A percentile compares a stretch with the other conserved stretches of the same genome.
Evolutionary conservation across 2,888 invertebrate genomes (phyloP).

Genomic region (Drosophila monieri): DNA sequence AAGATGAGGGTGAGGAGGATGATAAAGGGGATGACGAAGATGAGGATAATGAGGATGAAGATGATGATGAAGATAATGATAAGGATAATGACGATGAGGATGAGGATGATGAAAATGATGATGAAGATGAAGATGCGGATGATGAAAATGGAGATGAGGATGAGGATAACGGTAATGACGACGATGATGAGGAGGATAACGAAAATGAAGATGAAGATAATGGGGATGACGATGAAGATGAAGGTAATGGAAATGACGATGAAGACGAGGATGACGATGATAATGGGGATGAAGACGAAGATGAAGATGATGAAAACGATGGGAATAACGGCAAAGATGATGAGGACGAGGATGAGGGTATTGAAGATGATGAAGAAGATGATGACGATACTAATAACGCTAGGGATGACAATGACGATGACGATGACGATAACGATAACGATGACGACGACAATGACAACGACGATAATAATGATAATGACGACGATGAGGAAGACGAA

Average conservation of each 20-base stretch:
- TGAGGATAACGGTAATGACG: slow-evolving; percentile 80
- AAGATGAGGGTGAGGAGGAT: slow-evolving; percentile 81
- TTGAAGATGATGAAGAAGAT: slow-evolving; percentile 73
- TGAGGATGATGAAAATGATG: slow-evolving; percentile 78
- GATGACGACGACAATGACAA: slow-evolving; percentile 83
- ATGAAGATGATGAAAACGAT: slow-evolving; percentile 84
- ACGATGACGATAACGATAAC: slow-evolving; percentile 68
- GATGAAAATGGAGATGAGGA: slow-evolving; percentile 45
- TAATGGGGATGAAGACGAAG: slow-evolving; percentile 72
- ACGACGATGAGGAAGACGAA: slow-evolving; percentile 82
- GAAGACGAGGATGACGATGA: slow-evolving; percentile 83
- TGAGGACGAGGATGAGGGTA: slow-evolving; percentile 81
- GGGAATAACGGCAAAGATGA: slow-evolving; percentile 83
- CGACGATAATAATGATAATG: slow-evolving; percentile 83
- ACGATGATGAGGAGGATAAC: slow-evolving; percentile 82
- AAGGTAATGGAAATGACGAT: slow-evolving; percentile 83
- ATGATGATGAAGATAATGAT: slow-evolving; percentile 80
- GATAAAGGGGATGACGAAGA: slow-evolving; percentile 85
- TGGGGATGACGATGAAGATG: slow-evolving; percentile 79
- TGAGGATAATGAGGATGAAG: slow-evolving; percentile 37
- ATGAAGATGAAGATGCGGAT: slow-evolving; percentile 78
- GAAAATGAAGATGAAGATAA: slow-evolving; percentile 83
- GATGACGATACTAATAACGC: slow-evolving; percentile 69
- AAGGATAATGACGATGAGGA: slow-evolving; percentile 44
- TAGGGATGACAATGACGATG: slow-evolving; percentile 63